These are phyloP conservation scores for Brachionus sp. DNA, from an alignment of 1,140 invertebrate species.

Conservation along the genomic window DNA sequence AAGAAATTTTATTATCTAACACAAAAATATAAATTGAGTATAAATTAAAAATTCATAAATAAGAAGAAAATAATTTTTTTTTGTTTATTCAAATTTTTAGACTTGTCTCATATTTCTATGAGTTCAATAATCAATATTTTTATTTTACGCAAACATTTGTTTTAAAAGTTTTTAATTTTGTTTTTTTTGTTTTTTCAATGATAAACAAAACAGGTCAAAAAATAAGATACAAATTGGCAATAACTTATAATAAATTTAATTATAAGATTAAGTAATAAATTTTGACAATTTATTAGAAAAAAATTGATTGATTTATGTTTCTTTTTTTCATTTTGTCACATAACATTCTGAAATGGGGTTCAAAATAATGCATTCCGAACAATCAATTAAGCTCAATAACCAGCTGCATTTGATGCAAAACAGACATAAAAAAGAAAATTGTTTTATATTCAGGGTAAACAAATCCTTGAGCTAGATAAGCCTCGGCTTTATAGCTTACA, in stretches of 20 bases:
- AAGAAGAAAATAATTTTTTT: background rate
- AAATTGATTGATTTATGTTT: background rate
- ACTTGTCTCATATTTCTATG: background rate
- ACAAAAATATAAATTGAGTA: background rate
- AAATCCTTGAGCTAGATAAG: constrained; percentile 1
- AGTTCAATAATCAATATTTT: background rate
- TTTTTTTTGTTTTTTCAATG: too few species aligned
- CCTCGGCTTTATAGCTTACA: background rate
- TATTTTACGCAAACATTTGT: too few species aligned
- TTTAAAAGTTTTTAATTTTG: too few species aligned
- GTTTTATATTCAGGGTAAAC: background rate
- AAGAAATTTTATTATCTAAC: background rate
- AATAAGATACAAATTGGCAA: too few species aligned
- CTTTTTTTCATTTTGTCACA: background rate
- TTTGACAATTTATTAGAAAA: background rate
- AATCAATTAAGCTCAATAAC: background rate
- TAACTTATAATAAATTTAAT: background rate
- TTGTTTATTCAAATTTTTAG: background rate
- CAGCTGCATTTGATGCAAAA: background rate
- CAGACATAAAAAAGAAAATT: background rate
- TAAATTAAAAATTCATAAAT: background rate
- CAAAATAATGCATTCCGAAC: background rate
- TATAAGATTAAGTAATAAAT: background rate
- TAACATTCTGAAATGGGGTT: background rate
- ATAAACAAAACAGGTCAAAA: too few species aligned